phyloP scores from a whole-genome alignment of 1,140 invertebrate genomes.

The Arion vulgaris region DNA sequence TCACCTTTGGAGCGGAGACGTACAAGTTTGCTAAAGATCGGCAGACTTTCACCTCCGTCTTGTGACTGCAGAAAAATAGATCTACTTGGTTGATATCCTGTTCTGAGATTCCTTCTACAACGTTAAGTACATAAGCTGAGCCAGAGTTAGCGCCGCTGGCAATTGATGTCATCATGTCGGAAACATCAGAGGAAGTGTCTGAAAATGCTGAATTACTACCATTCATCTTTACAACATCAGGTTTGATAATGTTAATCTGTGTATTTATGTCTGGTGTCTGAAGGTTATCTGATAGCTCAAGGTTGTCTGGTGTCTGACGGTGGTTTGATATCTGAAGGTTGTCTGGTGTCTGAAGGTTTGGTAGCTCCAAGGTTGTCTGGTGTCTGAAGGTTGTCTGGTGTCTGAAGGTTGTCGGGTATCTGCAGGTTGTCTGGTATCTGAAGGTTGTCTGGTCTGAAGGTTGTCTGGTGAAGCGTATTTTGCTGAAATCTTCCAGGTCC shows the following conservation, averaged over 20 bases:
- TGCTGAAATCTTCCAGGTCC: not conserved
- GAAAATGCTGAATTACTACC: slow-evolving; percentile 36
- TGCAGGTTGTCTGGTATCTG: no score
- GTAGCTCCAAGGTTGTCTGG: no score
- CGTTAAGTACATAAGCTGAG: slow-evolving; percentile 26
- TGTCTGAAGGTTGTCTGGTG: no score
- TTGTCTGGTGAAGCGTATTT: slow-evolving; percentile 25
- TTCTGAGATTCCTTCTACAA: slow-evolving; percentile 76
- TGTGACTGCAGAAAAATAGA: slow-evolving; percentile 84
- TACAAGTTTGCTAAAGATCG: slow-evolving; percentile 86
- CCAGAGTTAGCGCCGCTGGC: slow-evolving; percentile 20
- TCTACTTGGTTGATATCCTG: slow-evolving; percentile 84
- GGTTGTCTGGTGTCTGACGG: no score
- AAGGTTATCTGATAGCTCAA: no score
- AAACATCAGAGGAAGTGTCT: slow-evolving; percentile 48
- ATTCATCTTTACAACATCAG: not conserved
- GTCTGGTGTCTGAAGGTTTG: no score
- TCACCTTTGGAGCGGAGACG: slow-evolving; percentile 63
- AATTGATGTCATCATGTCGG: slow-evolving; percentile 39
- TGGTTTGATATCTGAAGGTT: no score
- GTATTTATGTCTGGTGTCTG: no score
- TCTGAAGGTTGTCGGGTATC: no score
- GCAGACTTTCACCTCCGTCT: slow-evolving; percentile 85
- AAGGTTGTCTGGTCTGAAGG: not conserved
- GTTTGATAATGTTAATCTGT: not conserved